These are phyloP conservation scores for Cichladusa arquata DNA, from an alignment of 2,113 vertebrate species.

Conservation along the genomic window DNA sequence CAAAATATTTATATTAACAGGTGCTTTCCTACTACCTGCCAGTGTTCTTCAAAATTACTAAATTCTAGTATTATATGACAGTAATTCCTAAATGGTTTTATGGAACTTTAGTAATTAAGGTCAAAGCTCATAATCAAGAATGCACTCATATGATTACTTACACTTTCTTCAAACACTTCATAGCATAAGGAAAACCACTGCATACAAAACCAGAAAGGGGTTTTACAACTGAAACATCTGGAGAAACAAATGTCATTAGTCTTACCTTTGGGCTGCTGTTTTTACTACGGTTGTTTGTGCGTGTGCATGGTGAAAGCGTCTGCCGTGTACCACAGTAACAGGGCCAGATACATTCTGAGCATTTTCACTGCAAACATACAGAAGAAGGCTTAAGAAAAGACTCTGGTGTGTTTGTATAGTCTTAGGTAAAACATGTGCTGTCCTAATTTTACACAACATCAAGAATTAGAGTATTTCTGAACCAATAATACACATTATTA, in stretches of 20 bases:
- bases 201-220: not conserved
- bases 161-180: not conserved
- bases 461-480: not conserved
- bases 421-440: not conserved
- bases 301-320: slow-evolving; percentile 88
- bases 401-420: not conserved
- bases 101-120: not conserved
- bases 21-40: not conserved
- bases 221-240: not conserved
- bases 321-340: slow-evolving; percentile 84
- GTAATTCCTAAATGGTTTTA: not conserved
- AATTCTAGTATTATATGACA: not conserved
- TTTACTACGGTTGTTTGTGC: slow-evolving; percentile 73
- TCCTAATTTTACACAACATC: not conserved
- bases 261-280: slow-evolving; percentile 90
- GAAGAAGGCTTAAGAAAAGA: not conserved
- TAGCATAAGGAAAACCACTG: not conserved
- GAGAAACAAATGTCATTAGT: not conserved
- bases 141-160: not conserved
- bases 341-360: slow-evolving; percentile 76
- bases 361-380: slow-evolving; percentile 77
- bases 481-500: not conserved
- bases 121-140: not conserved
- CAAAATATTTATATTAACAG: not conserved
- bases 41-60: not conserved